These are phyloP conservation scores for Urocynchramus pylzowi DNA, from an alignment of 2,113 vertebrate genomes.

Conservation along the genomic window DNA sequence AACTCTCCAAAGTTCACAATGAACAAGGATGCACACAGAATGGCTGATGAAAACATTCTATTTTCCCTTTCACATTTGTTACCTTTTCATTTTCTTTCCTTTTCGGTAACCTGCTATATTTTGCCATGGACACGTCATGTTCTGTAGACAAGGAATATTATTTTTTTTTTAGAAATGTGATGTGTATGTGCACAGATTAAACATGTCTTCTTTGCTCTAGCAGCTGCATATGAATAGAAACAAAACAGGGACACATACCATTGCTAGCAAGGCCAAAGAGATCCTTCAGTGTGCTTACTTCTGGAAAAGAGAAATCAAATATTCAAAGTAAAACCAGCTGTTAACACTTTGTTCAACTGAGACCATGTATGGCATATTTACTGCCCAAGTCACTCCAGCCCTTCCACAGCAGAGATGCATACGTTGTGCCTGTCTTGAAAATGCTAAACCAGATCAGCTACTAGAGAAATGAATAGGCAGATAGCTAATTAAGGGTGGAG, in stretches of 20 bases:
- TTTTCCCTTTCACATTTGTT: neutral
- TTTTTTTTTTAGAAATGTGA: conserved; percentile 3
- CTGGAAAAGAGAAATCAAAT: conserved; percentile 74
- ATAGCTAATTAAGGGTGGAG: neutral
- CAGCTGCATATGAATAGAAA: neutral
- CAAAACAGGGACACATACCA: conserved; percentile 73
- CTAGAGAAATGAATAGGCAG: neutral
- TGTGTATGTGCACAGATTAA: neutral
- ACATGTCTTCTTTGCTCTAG: neutral
- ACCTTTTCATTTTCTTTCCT: conserved; percentile 97
- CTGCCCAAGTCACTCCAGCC: neutral
- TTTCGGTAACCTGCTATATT: conserved; percentile 94
- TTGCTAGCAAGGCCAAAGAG: conserved; percentile 91
- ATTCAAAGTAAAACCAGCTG: neutral
- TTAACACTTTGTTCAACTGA: neutral
- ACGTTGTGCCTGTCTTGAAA: neutral
- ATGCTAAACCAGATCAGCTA: neutral
- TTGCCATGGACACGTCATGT: conserved; percentile 95
- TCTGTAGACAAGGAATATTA: conserved; percentile 74
- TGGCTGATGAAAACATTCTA: neutral
- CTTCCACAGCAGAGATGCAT: neutral
- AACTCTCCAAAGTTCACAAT: neutral
- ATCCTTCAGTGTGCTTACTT: conserved; percentile 96
- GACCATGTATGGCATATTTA: neutral
- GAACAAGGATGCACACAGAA: neutral